Percentiles rank a stretch among this genome's conserved stretches.
phyloP scores from a whole-genome alignment of 2,797 vertebrate species.

The Podarcis siculus region DNA sequence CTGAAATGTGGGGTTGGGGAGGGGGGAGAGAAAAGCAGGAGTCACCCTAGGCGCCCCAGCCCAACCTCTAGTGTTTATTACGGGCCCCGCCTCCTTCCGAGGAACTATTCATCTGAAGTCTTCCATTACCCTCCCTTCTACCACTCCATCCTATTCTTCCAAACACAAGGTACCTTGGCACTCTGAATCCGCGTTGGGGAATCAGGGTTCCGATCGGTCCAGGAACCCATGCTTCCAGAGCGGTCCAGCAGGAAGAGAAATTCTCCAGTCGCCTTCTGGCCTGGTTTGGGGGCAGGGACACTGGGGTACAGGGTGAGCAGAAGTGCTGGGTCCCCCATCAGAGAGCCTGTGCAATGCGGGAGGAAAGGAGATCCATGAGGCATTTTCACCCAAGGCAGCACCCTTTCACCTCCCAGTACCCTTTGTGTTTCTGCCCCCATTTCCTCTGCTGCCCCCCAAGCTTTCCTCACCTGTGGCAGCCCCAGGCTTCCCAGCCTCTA shows the following conservation, averaged over 20 bases:
- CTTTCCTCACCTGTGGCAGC: slow-evolving; percentile 71
- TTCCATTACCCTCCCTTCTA: neutral
- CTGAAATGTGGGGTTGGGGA: slow-evolving; percentile 61
- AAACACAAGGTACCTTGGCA: slow-evolving; percentile 83
- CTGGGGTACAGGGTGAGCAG: slow-evolving; percentile 88
- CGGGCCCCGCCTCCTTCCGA: no score
- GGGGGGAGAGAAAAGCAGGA: neutral
- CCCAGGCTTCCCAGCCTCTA: slow-evolving; percentile 77
- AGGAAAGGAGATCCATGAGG: neutral
- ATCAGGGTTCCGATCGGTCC: neutral
- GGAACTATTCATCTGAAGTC: no score
- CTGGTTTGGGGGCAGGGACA: slow-evolving; percentile 73
- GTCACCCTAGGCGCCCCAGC: neutral
- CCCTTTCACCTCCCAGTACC: neutral
- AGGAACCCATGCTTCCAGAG: slow-evolving; percentile 83
- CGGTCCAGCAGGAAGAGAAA: slow-evolving; percentile 87
- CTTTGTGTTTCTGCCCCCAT: neutral
- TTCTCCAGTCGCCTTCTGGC: slow-evolving; percentile 74
- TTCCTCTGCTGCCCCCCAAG: accelerated
- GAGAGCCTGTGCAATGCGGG: slow-evolving; percentile 69
- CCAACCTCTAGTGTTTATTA: neutral
- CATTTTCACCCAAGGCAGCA: neutral
- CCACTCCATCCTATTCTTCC: neutral
- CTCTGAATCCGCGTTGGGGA: slow-evolving; percentile 74
- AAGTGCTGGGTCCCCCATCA: slow-evolving; percentile 82